These are phyloP conservation scores for Drosophila macrothrix DNA, from an alignment of 2,888 invertebrate species.

Conservation along the genomic window DNA sequence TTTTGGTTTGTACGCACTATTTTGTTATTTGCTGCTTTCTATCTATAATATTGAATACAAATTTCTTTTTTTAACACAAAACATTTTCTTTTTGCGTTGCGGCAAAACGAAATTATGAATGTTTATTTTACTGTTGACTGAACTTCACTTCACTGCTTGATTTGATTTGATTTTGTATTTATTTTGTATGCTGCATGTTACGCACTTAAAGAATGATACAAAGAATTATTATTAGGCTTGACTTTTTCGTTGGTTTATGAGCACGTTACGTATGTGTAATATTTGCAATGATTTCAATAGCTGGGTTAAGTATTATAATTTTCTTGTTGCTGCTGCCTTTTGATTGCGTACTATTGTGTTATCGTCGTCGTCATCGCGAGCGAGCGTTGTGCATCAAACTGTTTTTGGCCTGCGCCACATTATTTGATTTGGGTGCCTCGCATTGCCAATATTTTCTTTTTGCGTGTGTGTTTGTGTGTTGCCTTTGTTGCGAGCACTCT, in stretches of 20 bases:
- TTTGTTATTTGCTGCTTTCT: constrained; percentile 39
- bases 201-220: constrained; percentile 69
- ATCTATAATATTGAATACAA: constrained; percentile 44
- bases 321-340: constrained; percentile 20
- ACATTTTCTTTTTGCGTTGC: constrained; percentile 55
- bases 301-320: constrained; percentile 7
- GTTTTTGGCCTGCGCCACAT: constrained; percentile 68
- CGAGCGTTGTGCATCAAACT: constrained; percentile 79
- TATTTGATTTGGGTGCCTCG: constrained; percentile 72
- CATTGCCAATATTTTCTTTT: constrained; percentile 45
- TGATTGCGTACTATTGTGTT: constrained; percentile 69
- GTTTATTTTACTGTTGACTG: constrained; percentile 30
- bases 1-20: constrained; percentile 21
- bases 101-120: constrained; percentile 28
- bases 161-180: constrained; percentile 19
- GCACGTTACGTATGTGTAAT: constrained; percentile 72
- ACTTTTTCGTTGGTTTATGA: constrained; percentile 20
- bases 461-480: constrained; percentile 2
- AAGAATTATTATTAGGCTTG: constrained; percentile 48
- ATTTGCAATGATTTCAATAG: constrained; percentile 47
- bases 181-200: constrained; percentile 21
- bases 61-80: constrained; percentile 50
- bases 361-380: constrained; percentile 73
- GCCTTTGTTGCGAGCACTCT: constrained; percentile 26
- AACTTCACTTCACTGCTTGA: constrained; percentile 67